Percentiles rank a stretch among this genome's conserved stretches.
phyloP scores from a whole-genome alignment of 2,113 vertebrate species.

The Calyptomena viridis region DNA sequence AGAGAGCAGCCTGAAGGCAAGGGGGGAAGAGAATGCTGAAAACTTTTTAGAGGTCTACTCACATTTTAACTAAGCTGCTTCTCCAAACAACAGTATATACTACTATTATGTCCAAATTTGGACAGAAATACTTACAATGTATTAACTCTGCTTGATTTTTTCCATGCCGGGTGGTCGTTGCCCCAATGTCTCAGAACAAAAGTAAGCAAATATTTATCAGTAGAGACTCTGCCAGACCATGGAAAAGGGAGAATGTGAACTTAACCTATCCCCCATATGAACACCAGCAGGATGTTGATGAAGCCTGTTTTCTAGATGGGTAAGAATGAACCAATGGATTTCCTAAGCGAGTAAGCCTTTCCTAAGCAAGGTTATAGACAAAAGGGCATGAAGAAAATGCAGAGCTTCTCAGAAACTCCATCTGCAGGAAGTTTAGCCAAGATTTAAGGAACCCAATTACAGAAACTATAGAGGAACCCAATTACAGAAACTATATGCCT shows the following conservation, averaged over 20 bases:
- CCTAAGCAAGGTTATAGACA: neutral
- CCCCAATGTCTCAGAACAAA: neutral
- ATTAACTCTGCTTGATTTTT: neutral
- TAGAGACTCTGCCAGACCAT: neutral
- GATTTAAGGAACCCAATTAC: neutral
- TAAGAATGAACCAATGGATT: neutral
- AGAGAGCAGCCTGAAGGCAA: neutral
- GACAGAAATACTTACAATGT: neutral
- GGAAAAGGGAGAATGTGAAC: neutral
- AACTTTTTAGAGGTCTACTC: neutral
- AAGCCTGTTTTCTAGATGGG: neutral
- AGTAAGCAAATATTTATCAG: neutral
- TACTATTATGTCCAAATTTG: neutral
- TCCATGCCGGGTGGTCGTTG: fast-evolving
- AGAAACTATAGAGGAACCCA: neutral
- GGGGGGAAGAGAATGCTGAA: neutral
- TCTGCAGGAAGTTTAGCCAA: neutral
- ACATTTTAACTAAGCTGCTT: neutral
- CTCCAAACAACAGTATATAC: fast-evolving
- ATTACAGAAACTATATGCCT: neutral
- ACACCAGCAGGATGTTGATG: neutral
- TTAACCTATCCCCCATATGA: neutral
- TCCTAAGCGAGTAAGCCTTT: neutral
- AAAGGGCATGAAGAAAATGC: neutral
- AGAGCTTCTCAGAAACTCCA: neutral